These are phyloP conservation scores for Hydrotaea diabolus DNA, from an alignment of 2,888 invertebrate genomes.

Conservation along the genomic window DNA sequence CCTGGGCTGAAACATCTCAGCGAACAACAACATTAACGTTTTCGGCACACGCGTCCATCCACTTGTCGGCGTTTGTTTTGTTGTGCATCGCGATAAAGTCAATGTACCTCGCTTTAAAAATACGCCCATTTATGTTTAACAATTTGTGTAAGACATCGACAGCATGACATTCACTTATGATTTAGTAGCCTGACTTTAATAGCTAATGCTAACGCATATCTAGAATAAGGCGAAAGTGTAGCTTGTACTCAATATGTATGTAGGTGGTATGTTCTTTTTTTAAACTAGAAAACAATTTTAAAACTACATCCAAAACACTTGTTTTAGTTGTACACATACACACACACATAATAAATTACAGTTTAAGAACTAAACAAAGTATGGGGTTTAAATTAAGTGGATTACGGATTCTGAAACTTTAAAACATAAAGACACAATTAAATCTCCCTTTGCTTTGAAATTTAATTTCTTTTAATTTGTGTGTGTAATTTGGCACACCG, in stretches of 20 bases:
- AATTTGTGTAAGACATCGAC: conserved; percentile 18
- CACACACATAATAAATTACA: too few species aligned
- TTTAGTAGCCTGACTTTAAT: not conserved
- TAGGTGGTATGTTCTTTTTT: too few species aligned
- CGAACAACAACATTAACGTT: not conserved
- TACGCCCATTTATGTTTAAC: conserved; percentile 37
- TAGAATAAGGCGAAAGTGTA: not conserved
- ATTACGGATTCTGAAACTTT: too few species aligned
- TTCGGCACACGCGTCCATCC: conserved; percentile 1
- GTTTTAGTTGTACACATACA: too few species aligned
- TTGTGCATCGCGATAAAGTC: not conserved
- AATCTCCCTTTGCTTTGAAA: too few species aligned
- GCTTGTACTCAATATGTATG: not conserved
- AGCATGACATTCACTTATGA: conserved; percentile 30
- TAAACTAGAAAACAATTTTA: too few species aligned
- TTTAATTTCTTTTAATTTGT: too few species aligned
- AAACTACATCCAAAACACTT: too few species aligned
- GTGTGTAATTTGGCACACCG: too few species aligned
- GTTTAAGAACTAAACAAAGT: too few species aligned
- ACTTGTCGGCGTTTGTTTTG: not conserved
- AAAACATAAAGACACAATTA: too few species aligned
- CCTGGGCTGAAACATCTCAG: not conserved
- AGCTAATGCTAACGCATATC: conserved; percentile 2
- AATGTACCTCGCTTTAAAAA: not conserved
- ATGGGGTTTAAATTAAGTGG: too few species aligned